Base-by-base conservation (phyloP, 2,113 vertebrate species). In the Passerina amoena region DNA sequence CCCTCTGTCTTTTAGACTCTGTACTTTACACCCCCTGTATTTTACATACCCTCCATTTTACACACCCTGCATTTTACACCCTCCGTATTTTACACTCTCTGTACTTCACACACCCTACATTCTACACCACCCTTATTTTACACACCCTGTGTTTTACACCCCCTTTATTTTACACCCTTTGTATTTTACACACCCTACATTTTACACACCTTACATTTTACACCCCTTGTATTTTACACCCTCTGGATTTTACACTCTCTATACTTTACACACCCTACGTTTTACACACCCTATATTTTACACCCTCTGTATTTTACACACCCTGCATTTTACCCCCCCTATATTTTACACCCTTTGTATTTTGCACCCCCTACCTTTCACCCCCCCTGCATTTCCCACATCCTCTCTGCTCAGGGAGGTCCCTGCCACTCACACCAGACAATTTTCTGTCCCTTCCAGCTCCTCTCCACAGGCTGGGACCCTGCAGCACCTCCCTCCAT, bases 151-250 rank as follows among this genome's bases (percentile, higher is more conserved):
- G 9, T 3, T 68, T 24, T 8, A 47, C 24, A 19, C 44, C 3
- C 24, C 17, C 23, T 23, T 0, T 8, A 13, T 3, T 68, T 44
- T 11, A 28, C 14, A 45, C 18, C 0, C 23, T 3, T 13, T 72
- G 0, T 1, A 44, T 4, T 56, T 51, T 11, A 27, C 12, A 47
- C 33, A 0, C n/a, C 4, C n/a, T 38, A 10, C 1, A 25, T 4
- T 56, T n/a, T 5, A 11, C 31, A 48, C 24, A 15, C 25, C 18
- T 12, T 30, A 1, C 37, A 3, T 14, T 48, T 48, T 28, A 68
- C 18, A 28, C 28, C 5, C 8, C 11, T 8, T 18, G 1, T 3
- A 3, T 24, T 48, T 45, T 45, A 45, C 45, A 11, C 20, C 20
- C 20, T 11, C 19, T 21, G 20, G 19, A 45, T 64, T 16, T 14